These are phyloP conservation scores for Nymphalis c-album DNA, from an alignment of 2,888 invertebrate species.

Conservation along the genomic window DNA sequence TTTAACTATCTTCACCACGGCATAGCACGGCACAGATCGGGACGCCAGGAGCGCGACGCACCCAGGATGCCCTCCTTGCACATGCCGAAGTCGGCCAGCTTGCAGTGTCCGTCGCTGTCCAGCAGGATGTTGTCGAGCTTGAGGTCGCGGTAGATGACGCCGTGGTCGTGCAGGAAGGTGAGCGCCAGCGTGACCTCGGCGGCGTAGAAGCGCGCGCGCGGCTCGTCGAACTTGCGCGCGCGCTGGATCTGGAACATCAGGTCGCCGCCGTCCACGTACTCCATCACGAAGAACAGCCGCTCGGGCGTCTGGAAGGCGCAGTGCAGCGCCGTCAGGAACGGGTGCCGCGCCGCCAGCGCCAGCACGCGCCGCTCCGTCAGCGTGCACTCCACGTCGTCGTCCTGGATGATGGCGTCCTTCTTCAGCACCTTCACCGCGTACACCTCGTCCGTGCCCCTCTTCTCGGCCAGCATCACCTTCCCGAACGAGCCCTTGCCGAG, in stretches of 20 bases:
- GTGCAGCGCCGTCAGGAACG: conserved; percentile 98
- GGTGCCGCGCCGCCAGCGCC: conserved; percentile 97
- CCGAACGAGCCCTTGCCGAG: conserved; percentile 99
- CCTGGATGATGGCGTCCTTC: conserved; percentile 98
- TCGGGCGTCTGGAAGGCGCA: conserved; percentile 98
- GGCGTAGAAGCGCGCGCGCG: conserved; percentile 94
- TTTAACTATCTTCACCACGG: neutral
- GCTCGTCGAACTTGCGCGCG: conserved; percentile 98
- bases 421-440: conserved; percentile 94
- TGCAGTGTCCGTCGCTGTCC: conserved; percentile 97
- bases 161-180: conserved; percentile 97
- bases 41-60: too few relatives aligned
- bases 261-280: conserved; percentile 98
- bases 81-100: conserved; percentile 98
- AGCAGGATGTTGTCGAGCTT: conserved; percentile 99
- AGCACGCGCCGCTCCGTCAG: conserved; percentile 99
- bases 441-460: conserved; percentile 94
- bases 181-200: conserved; percentile 99
- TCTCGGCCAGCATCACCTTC: conserved; percentile 98
- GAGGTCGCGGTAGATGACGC: conserved; percentile 98
- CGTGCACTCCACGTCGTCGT: conserved; percentile 99
- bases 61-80: conserved; percentile 96
- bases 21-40: too few relatives aligned
- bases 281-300: conserved; percentile 99
- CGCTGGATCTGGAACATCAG: conserved; percentile 99